Evolutionary conservation across 2,113 vertebrate species (phyloP), one percentile per base, ranked within the genome.

Genomic region (Phylloscopus trochiloides): DNA sequence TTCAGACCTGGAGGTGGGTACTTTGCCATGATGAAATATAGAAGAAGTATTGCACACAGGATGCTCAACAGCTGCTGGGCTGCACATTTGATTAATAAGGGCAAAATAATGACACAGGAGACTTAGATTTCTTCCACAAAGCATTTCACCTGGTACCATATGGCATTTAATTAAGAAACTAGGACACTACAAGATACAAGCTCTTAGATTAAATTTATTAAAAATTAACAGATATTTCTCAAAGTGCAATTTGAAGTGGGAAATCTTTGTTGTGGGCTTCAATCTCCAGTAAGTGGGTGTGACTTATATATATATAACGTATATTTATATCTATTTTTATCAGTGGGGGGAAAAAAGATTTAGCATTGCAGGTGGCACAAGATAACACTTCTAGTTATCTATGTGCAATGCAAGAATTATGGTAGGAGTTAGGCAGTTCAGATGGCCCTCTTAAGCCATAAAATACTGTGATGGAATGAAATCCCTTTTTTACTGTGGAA

Each of bases 161-260:
- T 63, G 65, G 68, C n/a, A 65, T 78, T 92, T 86, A 84, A 87
- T 94, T 84, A 89, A 78, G 93, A 91, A 97, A 92, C 31, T 55
- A 57, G 70, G 84, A 72, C 59, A 81, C 17, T 62, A 47, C 18
- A 81, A 78, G 17, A 84, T 51, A 86, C 57, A 86, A 83, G 34
- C 9, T 54, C 36, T 81, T 68, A 16, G 47, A 74, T 77, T 74
- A 78, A 63, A 72, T 70, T 77, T 86, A 63, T 81, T 87, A 48
- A 88, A 91, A 91, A 81, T 71, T 78, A 89, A 82, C 70, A 42
- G 32, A 50, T 72, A 81, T 36, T 62, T 94, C 52, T 86, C 25
- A 40, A 86, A 91, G 45, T 81, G 40, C 21, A 72, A 8, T 79
- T 80, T 50, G 54, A 88, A 92, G 68, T 17, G 17, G 17, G 8